Percentiles rank a stretch among this genome's conserved stretches.
Evolutionary conservation across 2,113 vertebrate genomes (phyloP).

Genomic region (Apaloderma vittatum): DNA sequence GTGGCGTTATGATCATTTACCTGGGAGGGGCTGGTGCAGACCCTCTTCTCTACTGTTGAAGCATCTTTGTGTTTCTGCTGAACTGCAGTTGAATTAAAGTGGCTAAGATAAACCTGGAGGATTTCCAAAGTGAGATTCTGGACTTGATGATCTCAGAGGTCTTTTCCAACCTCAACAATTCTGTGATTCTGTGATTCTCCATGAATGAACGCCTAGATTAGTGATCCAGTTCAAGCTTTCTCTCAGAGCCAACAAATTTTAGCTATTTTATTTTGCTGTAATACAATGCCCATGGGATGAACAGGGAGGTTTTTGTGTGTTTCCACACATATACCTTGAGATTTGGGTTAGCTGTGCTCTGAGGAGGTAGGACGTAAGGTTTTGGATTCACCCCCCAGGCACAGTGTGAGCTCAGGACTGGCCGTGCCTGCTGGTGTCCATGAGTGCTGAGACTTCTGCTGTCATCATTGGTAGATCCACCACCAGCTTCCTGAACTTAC

Average conservation of each 20-base stretch:
- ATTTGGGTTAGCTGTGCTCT: neutral
- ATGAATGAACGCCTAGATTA: neutral
- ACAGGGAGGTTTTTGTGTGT: neutral
- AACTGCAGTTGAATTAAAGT: neutral
- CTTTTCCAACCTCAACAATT: no score
- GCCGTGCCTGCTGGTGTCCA: neutral
- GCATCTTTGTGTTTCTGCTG: neutral
- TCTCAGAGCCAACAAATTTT: neutral
- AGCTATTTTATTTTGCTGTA: neutral
- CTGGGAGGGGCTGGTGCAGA: neutral
- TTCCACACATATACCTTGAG: neutral
- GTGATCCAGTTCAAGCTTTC: neutral
- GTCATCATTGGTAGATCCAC: neutral
- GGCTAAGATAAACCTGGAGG: neutral
- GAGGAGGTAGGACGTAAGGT: rapidly evolving
- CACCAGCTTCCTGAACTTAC: neutral
- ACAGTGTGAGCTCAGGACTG: neutral
- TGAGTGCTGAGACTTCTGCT: neutral
- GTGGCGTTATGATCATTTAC: neutral
- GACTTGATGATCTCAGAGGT: no score
- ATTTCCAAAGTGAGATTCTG: neutral
- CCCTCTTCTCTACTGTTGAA: neutral
- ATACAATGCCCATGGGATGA: neutral
- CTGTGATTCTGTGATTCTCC: no score
- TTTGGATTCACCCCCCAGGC: neutral